Evolutionary conservation across 1,140 invertebrate genomes (phyloP).

Genomic region (Heterodera schachtii): DNA sequence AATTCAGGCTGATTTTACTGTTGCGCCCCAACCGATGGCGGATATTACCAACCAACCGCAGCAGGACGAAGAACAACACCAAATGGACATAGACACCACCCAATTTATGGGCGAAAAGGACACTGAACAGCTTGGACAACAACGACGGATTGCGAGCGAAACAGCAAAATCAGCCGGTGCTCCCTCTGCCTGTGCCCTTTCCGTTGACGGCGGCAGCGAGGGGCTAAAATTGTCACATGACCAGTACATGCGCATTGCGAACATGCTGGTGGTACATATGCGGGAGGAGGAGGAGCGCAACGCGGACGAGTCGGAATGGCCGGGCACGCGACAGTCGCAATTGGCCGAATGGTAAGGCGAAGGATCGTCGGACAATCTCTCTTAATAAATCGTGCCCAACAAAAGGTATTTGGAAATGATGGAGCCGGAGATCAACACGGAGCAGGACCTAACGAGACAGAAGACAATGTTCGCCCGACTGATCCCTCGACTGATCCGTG

Average conservation of each 20-base stretch:
- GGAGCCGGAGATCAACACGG: slow-evolving; percentile 30
- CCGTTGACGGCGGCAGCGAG: slow-evolving; percentile 67
- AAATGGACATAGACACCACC: slow-evolving; percentile 25
- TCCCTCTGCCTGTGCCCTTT: background rate
- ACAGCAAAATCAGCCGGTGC: background rate
- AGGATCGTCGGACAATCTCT: background rate
- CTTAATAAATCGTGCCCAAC: background rate
- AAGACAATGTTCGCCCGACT: slow-evolving; percentile 20
- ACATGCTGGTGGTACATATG: slow-evolving; percentile 87
- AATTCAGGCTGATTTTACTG: slow-evolving; percentile 36
- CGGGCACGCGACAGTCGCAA: slow-evolving; percentile 79
- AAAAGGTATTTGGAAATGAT: slow-evolving; percentile 75
- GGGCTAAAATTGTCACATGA: slow-evolving; percentile 84
- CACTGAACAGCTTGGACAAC: slow-evolving; percentile 27
- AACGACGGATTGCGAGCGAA: background rate
- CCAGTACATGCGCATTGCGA: slow-evolving; percentile 88
- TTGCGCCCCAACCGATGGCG: slow-evolving; percentile 67
- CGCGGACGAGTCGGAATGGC: slow-evolving; percentile 67
- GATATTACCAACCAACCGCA: slow-evolving; percentile 36
- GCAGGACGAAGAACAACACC: slow-evolving; percentile 19
- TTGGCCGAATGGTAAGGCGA: slow-evolving; percentile 85
- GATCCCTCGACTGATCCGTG: slow-evolving; percentile 18
- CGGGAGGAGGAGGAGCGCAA: slow-evolving; percentile 77
- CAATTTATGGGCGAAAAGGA: slow-evolving; percentile 56
- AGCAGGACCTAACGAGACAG: slow-evolving; percentile 21